Evolutionary conservation across 2,113 vertebrate genomes (phyloP).

Genomic region (cat (Felis catus)): DNA sequence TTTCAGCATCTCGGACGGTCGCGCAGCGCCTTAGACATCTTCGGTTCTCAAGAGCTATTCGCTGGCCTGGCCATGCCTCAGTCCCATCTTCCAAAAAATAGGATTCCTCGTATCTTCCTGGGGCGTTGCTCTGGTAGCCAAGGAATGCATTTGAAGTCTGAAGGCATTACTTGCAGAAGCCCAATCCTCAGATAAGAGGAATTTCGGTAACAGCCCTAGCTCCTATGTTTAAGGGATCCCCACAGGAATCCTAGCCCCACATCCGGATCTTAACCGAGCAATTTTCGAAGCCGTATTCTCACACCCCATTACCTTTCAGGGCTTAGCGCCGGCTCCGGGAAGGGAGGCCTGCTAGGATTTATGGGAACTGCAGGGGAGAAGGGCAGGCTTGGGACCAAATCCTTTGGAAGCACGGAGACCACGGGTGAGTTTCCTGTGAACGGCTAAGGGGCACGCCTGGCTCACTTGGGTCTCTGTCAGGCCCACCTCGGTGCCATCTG

Average conservation of each 20-base stretch:
- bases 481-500: neutral
- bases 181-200: slow-evolving; percentile 49
- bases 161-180: slow-evolving; percentile 3
- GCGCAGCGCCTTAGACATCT: too few relatives aligned
- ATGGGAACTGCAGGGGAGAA: neutral
- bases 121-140: neutral
- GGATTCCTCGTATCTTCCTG: neutral
- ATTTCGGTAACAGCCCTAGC: neutral
- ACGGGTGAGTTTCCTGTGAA: neutral
- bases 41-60: neutral
- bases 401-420: neutral
- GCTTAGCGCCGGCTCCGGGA: neutral
- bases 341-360: slow-evolving; percentile 41
- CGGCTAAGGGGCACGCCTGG: neutral
- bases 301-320: slow-evolving; percentile 66
- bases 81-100: neutral
- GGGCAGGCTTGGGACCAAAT: neutral
- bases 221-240: neutral
- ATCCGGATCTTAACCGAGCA: slow-evolving; percentile 25
- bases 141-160: slow-evolving; percentile 39
- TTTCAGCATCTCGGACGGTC: too few relatives aligned
- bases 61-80: neutral
- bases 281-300: slow-evolving; percentile 59
- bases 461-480: neutral
- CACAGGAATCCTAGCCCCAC: slow-evolving; percentile 11